phyloP scores from a whole-genome alignment of 35 echinoderm and acorn worm species.

The Strongylocentrotus purpuratus region DNA sequence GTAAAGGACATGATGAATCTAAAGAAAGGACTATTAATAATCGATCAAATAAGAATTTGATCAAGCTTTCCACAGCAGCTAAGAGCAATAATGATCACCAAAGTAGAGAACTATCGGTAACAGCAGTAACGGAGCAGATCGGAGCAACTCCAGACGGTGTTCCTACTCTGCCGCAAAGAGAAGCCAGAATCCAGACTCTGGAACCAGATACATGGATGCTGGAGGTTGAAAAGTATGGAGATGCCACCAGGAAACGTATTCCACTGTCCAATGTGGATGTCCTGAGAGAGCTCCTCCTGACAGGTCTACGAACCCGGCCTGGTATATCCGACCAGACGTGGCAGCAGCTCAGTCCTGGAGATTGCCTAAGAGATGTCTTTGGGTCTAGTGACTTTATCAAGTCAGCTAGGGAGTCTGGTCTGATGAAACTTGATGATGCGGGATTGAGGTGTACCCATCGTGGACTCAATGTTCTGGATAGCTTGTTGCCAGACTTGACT shows the following conservation, averaged over 20 bases:
- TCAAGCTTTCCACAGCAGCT: not conserved
- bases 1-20: not conserved
- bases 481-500: conserved; percentile 5
- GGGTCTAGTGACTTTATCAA: conserved; percentile 11
- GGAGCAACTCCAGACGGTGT: not conserved
- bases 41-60: not conserved
- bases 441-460: conserved; percentile 15
- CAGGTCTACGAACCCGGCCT: conserved; percentile 65
- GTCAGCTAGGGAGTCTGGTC: not conserved
- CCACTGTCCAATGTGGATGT: conserved; percentile 52
- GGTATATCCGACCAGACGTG: conserved; percentile 61
- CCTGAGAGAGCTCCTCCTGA: conserved; percentile 73
- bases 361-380: conserved; percentile 63
- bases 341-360: conserved; percentile 52
- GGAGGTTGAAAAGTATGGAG: conserved; percentile 75
- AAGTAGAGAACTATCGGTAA: not conserved
- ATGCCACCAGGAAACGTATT: conserved; percentile 77
- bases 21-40: not conserved
- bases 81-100: not conserved
- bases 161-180: conserved; percentile 14
- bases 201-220: conserved; percentile 92
- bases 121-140: not conserved
- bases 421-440: not conserved
- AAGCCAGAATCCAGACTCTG: conserved; percentile 91
- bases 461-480: conserved; percentile 26